Base-by-base conservation (phyloP, 1,140 invertebrate genomes). In the Mactra quadrangularis region DNA sequence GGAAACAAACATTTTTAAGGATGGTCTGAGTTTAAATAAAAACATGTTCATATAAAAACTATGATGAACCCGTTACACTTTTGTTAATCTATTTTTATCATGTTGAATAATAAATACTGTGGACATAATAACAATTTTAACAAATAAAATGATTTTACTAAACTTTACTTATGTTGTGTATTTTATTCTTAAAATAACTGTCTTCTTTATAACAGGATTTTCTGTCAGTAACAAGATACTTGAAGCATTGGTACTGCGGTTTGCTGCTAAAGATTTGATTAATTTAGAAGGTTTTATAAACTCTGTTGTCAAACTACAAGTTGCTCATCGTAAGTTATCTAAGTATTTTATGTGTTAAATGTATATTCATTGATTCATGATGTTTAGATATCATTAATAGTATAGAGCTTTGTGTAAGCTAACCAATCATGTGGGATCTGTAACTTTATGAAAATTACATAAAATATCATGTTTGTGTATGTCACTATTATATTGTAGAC, bases 261-360 rank as follows among this genome's bases (percentile, higher is more conserved):
- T 70, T 50, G 64, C 77, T 11, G 77, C 77, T 9, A 81, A 81
- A 52, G 77, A 81, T 25, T 60, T 59, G 13, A 81, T 71, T 6
- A 57, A 70, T 22, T n/a, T 81, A n/a, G 77, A 81, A 50, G 77
- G 77, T 25, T 81, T 81, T 25, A 71, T 81, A 11, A 81, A 81
- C 60, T 55, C 77, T 0, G 62, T 71, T 25, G 50, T 81, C 17
- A 81, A 81, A 52, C 66, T 81, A 9, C 77, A 81, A 22, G 77
- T 70, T n/a, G 64, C 77, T 27, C 77, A 81, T 50, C 62, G 77
- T 81, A 60, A 70, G 76, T 78, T n/a, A n/a, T n/a, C n/a, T n/a
- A n/a, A n/a, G n/a, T n/a, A n/a, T 29, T 33, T 33, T 17, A 22
- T 47, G 13, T 9, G 9, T 22, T 27, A 11, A 17, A 7, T 7